Evolutionary conservation across 1,140 invertebrate genomes (phyloP).

Genomic region (Penaeus vannamei): DNA sequence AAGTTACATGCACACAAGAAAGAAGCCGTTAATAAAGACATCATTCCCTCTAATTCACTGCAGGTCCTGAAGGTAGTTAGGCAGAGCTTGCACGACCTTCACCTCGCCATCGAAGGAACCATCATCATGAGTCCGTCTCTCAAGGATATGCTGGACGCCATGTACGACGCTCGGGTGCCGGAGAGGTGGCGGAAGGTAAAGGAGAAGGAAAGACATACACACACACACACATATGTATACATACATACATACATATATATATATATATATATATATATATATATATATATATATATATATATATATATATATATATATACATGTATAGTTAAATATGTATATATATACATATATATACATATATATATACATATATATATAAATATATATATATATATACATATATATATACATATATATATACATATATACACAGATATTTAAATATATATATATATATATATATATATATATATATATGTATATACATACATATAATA

Average conservation of each 20-base stretch:
- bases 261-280: slow-evolving; percentile 6
- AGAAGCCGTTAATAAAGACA: no score
- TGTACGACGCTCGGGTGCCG: slow-evolving; percentile 96
- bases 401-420: slow-evolving; percentile 13
- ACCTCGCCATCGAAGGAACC: slow-evolving; percentile 96
- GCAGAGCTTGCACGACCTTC: slow-evolving; percentile 87
- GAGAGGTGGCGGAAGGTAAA: slow-evolving; percentile 89
- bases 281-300: slow-evolving; percentile 4
- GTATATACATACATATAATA: slow-evolving; percentile 26
- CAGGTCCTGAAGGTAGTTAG: slow-evolving; percentile 75
- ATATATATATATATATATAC: background rate
- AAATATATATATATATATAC: background rate
- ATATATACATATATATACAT: slow-evolving; percentile 26
- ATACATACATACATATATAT: background rate
- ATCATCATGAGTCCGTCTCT: slow-evolving; percentile 96
- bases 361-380: slow-evolving; percentile 24
- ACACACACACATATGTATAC: background rate
- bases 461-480: slow-evolving; percentile 16
- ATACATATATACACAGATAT: slow-evolving; percentile 13
- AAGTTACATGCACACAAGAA: no score
- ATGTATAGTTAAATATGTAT: background rate
- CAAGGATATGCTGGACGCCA: slow-evolving; percentile 90
- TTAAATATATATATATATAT: slow-evolving; percentile 17
- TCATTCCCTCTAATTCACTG: no score
- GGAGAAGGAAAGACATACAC: background rate